Percentiles rank a stretch among this genome's conserved stretches.
Conservation (phyloP, 2,113 vertebrate species). For the Carassius auratus region DNA sequence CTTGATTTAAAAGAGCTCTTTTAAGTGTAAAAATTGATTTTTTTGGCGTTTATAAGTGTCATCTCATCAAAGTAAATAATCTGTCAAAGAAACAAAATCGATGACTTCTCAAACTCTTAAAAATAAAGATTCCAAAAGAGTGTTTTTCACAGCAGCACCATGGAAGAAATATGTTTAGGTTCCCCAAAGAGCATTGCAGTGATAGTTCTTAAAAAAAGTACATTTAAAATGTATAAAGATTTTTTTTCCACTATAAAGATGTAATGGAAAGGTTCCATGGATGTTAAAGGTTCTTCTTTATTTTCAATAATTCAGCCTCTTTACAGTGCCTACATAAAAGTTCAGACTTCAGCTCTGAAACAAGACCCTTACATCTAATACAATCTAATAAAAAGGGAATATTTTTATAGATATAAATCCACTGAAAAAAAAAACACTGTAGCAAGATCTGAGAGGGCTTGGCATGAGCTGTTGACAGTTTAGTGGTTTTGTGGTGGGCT, state of each 20-base stretch:
- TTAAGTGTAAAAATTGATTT: background rate
- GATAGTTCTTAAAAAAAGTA: too few species aligned
- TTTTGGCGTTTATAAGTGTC: background rate
- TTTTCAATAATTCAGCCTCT: too few species aligned
- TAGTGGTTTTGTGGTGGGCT: background rate
- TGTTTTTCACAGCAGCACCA: too few species aligned
- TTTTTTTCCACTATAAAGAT: too few species aligned
- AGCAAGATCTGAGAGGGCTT: background rate
- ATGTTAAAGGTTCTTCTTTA: too few species aligned
- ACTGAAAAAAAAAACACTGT: background rate
- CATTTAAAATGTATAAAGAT: too few species aligned
- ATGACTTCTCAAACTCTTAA: background rate
- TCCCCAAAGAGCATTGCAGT: too few species aligned
- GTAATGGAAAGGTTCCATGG: too few species aligned
- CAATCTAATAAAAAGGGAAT: background rate
- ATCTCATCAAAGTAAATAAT: background rate
- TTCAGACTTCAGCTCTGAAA: background rate
- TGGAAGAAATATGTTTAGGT: too few species aligned
- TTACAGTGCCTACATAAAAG: background rate
- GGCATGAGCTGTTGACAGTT: background rate
- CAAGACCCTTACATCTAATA: background rate
- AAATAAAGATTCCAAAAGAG: too few species aligned
- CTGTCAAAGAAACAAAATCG: background rate
- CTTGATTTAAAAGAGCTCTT: background rate
- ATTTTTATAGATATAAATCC: slow-evolving; percentile 8